These are phyloP conservation scores for Tribolium castaneum DNA, from an alignment of 1,140 invertebrate species.

Conservation along the genomic window DNA sequence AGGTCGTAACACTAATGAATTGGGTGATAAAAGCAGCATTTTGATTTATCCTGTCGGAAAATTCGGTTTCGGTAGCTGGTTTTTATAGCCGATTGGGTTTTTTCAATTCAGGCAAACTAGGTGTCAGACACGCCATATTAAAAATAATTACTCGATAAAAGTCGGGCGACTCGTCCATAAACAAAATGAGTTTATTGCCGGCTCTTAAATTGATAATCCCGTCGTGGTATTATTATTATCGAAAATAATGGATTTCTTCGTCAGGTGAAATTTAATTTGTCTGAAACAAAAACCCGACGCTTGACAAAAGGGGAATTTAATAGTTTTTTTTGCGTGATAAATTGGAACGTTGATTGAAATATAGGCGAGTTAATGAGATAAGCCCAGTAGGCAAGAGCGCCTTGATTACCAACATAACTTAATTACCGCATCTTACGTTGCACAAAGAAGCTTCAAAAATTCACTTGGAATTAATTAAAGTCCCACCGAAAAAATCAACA, in stretches of 20 bases:
- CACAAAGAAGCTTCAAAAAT: constrained; percentile 30
- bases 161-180: constrained; percentile 39
- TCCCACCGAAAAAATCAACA: not conserved
- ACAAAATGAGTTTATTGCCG: constrained; percentile 45
- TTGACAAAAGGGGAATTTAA: constrained; percentile 26
- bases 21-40: constrained; percentile 21
- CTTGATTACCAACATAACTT: constrained; percentile 39
- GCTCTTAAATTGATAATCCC: constrained; percentile 49
- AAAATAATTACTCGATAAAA: constrained; percentile 56
- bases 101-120: constrained; percentile 47
- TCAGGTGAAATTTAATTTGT: constrained; percentile 21
- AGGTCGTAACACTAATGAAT: constrained; percentile 24
- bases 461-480: constrained; percentile 31
- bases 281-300: constrained; percentile 16
- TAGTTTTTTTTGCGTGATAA: constrained; percentile 26
- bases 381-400: constrained; percentile 40
- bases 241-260: constrained; percentile 29
- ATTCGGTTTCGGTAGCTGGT: constrained; percentile 26
- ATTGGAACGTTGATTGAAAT: constrained; percentile 44
- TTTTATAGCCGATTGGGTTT: constrained; percentile 42
- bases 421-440: constrained; percentile 41
- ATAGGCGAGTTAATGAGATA: constrained; percentile 45
- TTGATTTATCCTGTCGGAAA: constrained; percentile 11
- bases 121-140: constrained; percentile 50
- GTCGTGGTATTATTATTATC: constrained; percentile 37